Evolutionary conservation across 2,113 vertebrate species (phyloP).

Genomic region (Diadophis punctatus): DNA sequence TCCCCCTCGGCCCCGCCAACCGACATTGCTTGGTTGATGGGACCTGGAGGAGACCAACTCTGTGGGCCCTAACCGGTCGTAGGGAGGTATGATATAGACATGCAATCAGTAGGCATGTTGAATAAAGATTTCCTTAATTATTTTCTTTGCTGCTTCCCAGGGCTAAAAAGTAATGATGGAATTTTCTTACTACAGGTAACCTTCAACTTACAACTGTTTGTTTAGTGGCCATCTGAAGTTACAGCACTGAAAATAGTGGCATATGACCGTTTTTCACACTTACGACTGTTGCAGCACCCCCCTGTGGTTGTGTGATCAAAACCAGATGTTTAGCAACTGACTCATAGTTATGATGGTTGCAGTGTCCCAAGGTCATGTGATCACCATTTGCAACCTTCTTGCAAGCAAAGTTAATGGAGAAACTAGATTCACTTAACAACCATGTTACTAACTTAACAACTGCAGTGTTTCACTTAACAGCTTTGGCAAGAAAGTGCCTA

Average conservation of each 20-base stretch:
- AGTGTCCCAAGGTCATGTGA: neutral
- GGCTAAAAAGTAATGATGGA: neutral
- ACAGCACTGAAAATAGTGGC: neutral
- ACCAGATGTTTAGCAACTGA: too few relatives aligned
- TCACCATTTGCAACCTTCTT: neutral
- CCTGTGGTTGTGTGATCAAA: neutral
- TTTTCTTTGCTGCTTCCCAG: neutral
- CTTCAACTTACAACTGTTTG: neutral
- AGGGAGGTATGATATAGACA: too few relatives aligned
- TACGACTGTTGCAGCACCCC: neutral
- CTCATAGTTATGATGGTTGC: neutral
- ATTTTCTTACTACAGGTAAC: neutral
- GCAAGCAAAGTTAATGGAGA: neutral
- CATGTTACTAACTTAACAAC: neutral
- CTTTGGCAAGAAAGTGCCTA: neutral
- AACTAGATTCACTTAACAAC: neutral
- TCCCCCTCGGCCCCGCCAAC: too few relatives aligned
- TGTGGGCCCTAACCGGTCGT: too few relatives aligned
- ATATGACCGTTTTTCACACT: too few relatives aligned
- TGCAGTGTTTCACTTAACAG: neutral
- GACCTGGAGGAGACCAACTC: too few relatives aligned
- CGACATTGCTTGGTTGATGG: too few relatives aligned
- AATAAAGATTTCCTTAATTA: neutral
- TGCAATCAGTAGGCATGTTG: neutral
- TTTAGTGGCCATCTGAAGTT: neutral